Base-by-base conservation (phyloP, 2,797 vertebrate genomes). In the Eulemur mongoz region DNA sequence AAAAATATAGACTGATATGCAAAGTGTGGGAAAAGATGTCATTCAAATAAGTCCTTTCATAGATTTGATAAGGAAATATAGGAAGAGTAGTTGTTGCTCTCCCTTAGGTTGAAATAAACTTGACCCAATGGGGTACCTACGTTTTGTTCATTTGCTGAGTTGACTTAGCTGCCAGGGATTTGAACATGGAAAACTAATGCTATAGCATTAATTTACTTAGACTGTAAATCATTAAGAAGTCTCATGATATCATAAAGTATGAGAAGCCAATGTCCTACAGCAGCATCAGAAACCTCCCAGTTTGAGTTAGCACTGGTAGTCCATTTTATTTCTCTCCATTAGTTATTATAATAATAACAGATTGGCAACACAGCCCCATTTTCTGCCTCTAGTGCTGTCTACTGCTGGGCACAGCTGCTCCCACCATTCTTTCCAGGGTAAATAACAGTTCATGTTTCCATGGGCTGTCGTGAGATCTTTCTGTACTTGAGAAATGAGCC, bases 391-490 rank as follows among this genome's bases (percentile, higher is more conserved):
- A 72, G 93, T 96, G 50, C 92, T 97, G 94, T 91, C 96, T 97
- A 75, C 88, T 96, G 94, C 89, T 98, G 93, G 96, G 97, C 85
- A 95, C 70, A 98, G 97, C 95, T 98, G 97, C 94, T 92, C 61
- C 10, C 22, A 97, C 98, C 87, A 69, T 98, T 98, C 92, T 98
- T 98, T 98, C 98, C 97, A 98, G 94, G 97, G 92, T 98, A 97
- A 98, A 98, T 1, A 97, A 61, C 88, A 89, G 98, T 98, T 99
- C 97, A 86, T 98, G 94, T 98, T 98, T 98, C 97, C 95, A 59
- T 78, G 92, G 94, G 93, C 81, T 65, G 43, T 97, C 70, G 52
- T 63, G 75, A 98, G 95, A 98, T 97, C 89, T 97, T 97, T 97
- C 95, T 98, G 72, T 89, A 48, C 94, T 97, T 98, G 89, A 98